These are phyloP conservation scores for Pegea sp. DNA, from an alignment of 23 tunicate species.

Conservation along the genomic window DNA sequence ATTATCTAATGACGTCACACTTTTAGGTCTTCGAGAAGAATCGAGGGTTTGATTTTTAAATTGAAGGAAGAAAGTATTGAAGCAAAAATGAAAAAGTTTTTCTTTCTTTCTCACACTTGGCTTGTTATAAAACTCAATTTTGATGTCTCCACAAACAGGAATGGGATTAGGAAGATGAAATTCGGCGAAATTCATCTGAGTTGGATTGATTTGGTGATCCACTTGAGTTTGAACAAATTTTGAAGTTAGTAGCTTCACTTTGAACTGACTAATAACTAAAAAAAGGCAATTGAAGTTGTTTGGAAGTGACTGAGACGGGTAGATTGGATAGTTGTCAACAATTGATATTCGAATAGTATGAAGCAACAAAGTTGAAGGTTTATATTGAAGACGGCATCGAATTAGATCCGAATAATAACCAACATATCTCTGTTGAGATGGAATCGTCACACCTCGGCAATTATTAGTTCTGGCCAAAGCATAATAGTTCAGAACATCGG, in stretches of 20 bases:
- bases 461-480: constrained; percentile 76
- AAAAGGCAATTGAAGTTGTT: constrained; percentile 45
- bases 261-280: constrained; percentile 55
- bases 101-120: constrained; percentile 81
- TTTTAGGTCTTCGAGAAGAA: no score
- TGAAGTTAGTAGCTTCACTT: constrained; percentile 58
- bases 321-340: no score
- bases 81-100: constrained; percentile 89
- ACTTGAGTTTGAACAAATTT: no score
- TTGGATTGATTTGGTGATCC: no score
- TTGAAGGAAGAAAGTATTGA: constrained; percentile 77
- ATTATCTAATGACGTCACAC: no score
- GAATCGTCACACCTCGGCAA: constrained; percentile 77
- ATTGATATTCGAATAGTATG: no score
- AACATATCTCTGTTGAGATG: constrained; percentile 80
- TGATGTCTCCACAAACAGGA: constrained; percentile 81
- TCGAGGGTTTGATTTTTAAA: no score
- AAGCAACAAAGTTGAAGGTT: constrained; percentile 59
- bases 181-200: no score
- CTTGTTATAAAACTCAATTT: constrained; percentile 64
- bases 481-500: constrained; percentile 57
- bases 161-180: constrained; percentile 63
- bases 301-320: no score
- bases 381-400: constrained; percentile 19
- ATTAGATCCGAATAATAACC: constrained; percentile 43